Evolutionary conservation across 1,140 invertebrate genomes (phyloP), one percentile per base, ranked within the genome.

Genomic region (Pollicipes pollicipes): DNA sequence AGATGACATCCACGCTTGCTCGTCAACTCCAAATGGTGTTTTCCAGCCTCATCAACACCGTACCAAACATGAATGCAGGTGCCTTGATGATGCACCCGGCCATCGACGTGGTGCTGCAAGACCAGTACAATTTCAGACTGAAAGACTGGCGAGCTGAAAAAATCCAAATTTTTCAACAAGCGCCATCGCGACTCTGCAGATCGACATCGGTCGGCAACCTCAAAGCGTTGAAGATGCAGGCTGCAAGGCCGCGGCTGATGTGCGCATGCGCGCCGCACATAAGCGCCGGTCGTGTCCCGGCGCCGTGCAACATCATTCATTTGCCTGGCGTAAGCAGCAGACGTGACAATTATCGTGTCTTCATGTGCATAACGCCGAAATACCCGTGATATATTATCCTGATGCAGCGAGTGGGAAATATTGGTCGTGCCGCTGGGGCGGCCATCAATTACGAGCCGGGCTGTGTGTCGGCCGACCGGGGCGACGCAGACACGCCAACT

Each of bases 311-410:
- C 45, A 21, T 21, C 45, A 58, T 24, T 21, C 13, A 3, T 24
- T 21, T 10, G 13, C 45, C 45, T 58, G 13, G 45, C 24, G 24
- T 35, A 35, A 35, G 21, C 45, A 10, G 45, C 45, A 10, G 45
- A 58, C 45, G 45, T 58, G 45, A 58, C 45, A 58, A 58, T 58
- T 58, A 58, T 58, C 45, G 45, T 58, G 45, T 58, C 45, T 58
- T 58, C 45, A 58, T 58, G 45, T 58, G 45, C 45, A 58, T 58
- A 58, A 58, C 45, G 13, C 45, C 45, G 45, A 21, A 58, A 58
- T 58, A 21, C 21, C 45, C 45, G 45, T 58, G 45, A 58, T 58
- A 58, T 58, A 58, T 58, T 58, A 21, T 21, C 45, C 13, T 21
- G 45, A 58, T 58, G 45, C 45, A 13, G 24, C 45, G 45, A 58